Conservation (phyloP, 2,797 vertebrate species). For the Oryzias sinensis region DNA sequence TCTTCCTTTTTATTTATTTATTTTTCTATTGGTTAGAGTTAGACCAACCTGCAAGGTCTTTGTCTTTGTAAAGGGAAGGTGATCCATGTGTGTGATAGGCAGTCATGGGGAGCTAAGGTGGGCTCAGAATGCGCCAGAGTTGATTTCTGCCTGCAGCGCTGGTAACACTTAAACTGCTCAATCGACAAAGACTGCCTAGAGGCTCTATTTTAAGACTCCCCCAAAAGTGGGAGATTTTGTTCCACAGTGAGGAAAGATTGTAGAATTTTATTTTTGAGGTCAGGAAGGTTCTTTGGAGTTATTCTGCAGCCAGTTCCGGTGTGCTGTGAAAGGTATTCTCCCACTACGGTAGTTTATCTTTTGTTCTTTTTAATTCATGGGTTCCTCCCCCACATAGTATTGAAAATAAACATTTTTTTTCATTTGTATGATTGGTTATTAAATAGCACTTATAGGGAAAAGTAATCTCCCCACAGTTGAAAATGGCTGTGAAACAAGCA, state of each 20-base stretch:
- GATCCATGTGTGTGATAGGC: conserved; percentile 37
- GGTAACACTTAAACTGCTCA: conserved; percentile 52
- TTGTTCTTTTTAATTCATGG: background rate
- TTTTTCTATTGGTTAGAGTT: background rate
- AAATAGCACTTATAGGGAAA: conserved; percentile 26
- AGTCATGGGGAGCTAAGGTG: conserved; percentile 25
- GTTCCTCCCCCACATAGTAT: conserved; percentile 24
- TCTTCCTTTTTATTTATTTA: too few relatives aligned
- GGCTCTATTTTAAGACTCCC: conserved; percentile 53
- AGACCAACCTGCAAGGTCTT: conserved; percentile 19
- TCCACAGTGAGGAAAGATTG: conserved; percentile 36
- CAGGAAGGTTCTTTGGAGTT: conserved; percentile 45
- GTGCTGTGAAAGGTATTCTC: conserved; percentile 34
- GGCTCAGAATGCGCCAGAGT: conserved; percentile 46
- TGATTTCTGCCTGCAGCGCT: conserved; percentile 66
- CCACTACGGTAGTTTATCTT: background rate
- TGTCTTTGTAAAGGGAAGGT: conserved; percentile 15
- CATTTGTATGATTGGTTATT: conserved; percentile 12
- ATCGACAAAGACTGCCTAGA: conserved; percentile 63
- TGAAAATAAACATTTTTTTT: conserved; percentile 5
- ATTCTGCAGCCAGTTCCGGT: conserved; percentile 43
- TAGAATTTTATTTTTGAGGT: conserved; percentile 42
- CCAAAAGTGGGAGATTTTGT: conserved; percentile 37
- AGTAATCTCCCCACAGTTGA: conserved; percentile 13
- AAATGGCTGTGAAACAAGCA: conserved; percentile 28